A percentile compares a stretch with the other conserved stretches of the same genome.
phyloP scores from a whole-genome alignment of 2,113 vertebrate genomes.

The Seriola quinqueradiata region DNA sequence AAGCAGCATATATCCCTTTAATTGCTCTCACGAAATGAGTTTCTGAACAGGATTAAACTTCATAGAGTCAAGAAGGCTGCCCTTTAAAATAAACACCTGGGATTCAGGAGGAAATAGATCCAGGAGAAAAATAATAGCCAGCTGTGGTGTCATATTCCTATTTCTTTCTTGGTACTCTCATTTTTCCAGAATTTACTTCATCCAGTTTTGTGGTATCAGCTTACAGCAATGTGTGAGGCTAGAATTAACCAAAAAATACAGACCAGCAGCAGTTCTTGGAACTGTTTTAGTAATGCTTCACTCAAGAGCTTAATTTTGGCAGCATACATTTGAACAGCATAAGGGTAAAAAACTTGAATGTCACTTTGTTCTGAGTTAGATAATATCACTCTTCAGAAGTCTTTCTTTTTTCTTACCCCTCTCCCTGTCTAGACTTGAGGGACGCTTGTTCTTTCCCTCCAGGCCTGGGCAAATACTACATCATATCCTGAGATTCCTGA shows the following conservation, averaged over 20 bases:
- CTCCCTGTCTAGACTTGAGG: conserved; percentile 34
- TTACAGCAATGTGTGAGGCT: not conserved
- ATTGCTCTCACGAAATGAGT: conserved; percentile 5
- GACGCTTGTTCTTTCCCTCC: conserved; percentile 33
- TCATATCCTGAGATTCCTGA: conserved; percentile 70
- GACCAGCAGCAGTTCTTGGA: not conserved
- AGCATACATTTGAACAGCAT: not conserved
- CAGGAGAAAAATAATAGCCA: conserved; percentile 26
- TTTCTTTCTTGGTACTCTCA: conserved; percentile 20
- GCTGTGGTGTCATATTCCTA: conserved; percentile 45
- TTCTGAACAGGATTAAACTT: conserved; percentile 6
- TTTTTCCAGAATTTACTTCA: conserved; percentile 4
- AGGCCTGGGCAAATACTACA: conserved; percentile 49
- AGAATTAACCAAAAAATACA: not conserved
- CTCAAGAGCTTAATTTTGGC: not conserved
- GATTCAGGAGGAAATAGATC: conserved; percentile 17
- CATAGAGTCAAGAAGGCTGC: conserved; percentile 1
- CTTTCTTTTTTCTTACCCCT: not conserved
- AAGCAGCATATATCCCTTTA: not conserved
- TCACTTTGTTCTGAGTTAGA: conserved; percentile 13
- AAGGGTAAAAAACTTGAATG: conserved; percentile 10
- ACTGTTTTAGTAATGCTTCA: not conserved
- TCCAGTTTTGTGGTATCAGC: conserved; percentile 3
- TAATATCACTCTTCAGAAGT: not conserved
- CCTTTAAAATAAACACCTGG: conserved; percentile 35